These are phyloP conservation scores for Caenorhabditis becei DNA, from an alignment of 2,888 invertebrate genomes.

Conservation along the genomic window DNA sequence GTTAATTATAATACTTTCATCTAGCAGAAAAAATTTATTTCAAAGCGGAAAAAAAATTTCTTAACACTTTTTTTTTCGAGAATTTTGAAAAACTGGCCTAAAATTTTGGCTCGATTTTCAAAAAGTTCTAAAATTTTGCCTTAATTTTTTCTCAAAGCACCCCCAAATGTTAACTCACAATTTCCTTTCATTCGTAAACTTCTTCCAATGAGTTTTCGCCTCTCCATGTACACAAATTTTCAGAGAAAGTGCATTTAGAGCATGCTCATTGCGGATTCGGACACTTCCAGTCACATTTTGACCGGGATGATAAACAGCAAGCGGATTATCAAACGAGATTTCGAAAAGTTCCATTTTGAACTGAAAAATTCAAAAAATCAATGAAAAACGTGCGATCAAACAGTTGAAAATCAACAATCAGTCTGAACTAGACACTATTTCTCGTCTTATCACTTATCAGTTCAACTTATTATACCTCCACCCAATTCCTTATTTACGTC, in stretches of 20 bases:
- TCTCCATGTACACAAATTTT: slow-evolving; percentile 47
- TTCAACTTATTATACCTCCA: not conserved
- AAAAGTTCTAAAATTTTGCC: too few species aligned
- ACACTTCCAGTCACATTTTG: slow-evolving; percentile 26
- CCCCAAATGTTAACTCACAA: slow-evolving; percentile 31
- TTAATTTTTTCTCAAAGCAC: too few species aligned
- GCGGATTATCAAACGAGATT: slow-evolving; percentile 20
- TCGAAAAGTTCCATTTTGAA: slow-evolving; percentile 19
- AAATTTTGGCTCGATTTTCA: too few species aligned
- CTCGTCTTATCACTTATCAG: not conserved
- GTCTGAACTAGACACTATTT: too few species aligned
- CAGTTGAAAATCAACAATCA: not conserved
- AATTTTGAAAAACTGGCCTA: too few species aligned
- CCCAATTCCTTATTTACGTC: slow-evolving; percentile 14
- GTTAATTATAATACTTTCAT: too few species aligned
- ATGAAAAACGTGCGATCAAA: too few species aligned
- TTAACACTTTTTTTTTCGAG: too few species aligned
- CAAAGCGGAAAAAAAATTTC: too few species aligned
- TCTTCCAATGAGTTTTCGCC: slow-evolving; percentile 14
- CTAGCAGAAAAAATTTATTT: too few species aligned
- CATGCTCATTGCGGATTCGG: slow-evolving; percentile 10
- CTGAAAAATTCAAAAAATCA: not conserved
- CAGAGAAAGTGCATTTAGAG: slow-evolving; percentile 26
- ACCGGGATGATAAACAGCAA: slow-evolving; percentile 17
- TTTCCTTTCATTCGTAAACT: not conserved